These are phyloP conservation scores for Acanthosepion esculentum DNA, from an alignment of 2,888 invertebrate genomes.

Conservation along the genomic window DNA sequence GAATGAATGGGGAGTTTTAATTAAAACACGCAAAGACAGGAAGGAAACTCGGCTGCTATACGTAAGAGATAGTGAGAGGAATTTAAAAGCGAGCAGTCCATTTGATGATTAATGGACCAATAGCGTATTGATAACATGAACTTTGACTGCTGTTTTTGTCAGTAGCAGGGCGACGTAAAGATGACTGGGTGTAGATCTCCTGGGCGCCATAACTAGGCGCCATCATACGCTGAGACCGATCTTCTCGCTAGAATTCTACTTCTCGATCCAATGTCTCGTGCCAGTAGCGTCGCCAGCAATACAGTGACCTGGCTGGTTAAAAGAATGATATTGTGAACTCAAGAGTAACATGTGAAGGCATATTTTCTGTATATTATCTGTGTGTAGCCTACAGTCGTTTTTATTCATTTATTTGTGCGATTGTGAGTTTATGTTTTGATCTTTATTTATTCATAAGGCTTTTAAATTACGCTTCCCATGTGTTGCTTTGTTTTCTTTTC, in stretches of 20 bases:
- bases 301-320: background rate
- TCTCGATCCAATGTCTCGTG: background rate
- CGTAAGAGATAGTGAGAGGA: background rate
- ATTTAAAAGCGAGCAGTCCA: background rate
- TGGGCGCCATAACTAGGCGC: background rate
- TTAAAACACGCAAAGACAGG: background rate
- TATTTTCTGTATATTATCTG: background rate
- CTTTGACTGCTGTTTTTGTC: background rate
- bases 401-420: background rate
- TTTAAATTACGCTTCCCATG: background rate
- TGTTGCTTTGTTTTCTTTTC: background rate
- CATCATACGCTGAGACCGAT: background rate
- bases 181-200: background rate
- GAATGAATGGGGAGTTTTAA: background rate
- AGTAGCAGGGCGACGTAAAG: background rate
- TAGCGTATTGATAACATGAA: background rate
- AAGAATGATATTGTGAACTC: constrained; percentile 9
- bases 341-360: background rate
- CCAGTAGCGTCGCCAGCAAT: background rate
- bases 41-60: background rate
- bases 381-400: background rate
- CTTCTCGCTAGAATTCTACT: background rate
- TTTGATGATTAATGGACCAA: background rate
- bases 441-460: constrained; percentile 10
- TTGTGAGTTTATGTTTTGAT: background rate